Base-by-base conservation (phyloP, 2,113 vertebrate genomes). In the Osmerus mordax region DNA sequence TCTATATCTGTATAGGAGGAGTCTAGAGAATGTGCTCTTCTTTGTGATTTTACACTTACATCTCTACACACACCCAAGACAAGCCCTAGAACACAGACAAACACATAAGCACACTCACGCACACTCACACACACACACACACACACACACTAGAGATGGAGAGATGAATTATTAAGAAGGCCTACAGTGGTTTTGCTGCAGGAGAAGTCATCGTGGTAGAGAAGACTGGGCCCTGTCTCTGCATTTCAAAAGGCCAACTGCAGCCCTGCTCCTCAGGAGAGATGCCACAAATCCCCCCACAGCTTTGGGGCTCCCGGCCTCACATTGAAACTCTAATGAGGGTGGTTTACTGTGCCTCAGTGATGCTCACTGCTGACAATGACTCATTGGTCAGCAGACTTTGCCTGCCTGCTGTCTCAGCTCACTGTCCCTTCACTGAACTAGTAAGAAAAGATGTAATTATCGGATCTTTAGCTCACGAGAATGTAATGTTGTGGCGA, bases 141-240 rank as follows among this genome's bases (percentile, higher is more conserved):
- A 64, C 36, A 74, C 71, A 74, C 21, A 52, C 52, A 65, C 71
- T 36, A 54, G 32, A 70, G 0, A 74, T 70, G 36, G 58, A 75
- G 41, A 58, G 19, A 79, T 82, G 2, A 81, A 85, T 83, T 81
- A 84, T 83, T 78, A 69, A 87, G 15, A 23, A 59, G 70, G 70
- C 66, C 19, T 58, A 21, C 58, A 73, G 74, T 71, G 61, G 29
- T 75, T 70, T 21, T 67, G 64, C 70, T 73, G 61, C 60, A 51
- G 68, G 58, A 71, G 29, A 70, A 53, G 62, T 81, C 69, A n/a
- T 81, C 74, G 67, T 71, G 70, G 78, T 53, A 82, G 58, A 73
- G 75, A 67, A 59, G 54, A 9, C n/a, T 71, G 28, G 47, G 53
- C 64, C 41, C 47, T 60, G 4, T 71, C 19, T 65, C 56, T 74